Evolutionary conservation across 2,888 invertebrate species (phyloP).

Genomic region (Pinctada fucata): DNA sequence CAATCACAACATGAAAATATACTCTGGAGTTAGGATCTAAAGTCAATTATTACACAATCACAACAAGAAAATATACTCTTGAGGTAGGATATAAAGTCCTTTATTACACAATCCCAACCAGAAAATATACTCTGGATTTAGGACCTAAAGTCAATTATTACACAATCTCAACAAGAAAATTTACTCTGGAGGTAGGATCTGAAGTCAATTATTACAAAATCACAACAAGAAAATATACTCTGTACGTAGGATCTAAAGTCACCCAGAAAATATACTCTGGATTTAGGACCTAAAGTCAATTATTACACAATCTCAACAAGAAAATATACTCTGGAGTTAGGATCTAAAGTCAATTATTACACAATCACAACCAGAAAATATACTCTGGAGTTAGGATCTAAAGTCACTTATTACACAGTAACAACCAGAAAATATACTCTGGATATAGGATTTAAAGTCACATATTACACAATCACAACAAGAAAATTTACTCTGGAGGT

Average conservation of each 20-base stretch:
- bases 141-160: conserved; percentile 77
- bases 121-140: conserved; percentile 90
- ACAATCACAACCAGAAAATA: neutral
- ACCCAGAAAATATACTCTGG: neutral
- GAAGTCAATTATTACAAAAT: conserved; percentile 22
- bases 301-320: conserved; percentile 86
- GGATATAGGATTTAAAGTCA: neutral
- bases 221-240: neutral
- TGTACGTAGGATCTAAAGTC: neutral
- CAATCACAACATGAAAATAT: conserved; percentile 86
- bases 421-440: neutral
- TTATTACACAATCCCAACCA: conserved; percentile 78
- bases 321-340: conserved; percentile 90
- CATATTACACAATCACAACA: conserved; percentile 85
- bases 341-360: conserved; percentile 24
- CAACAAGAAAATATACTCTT: neutral
- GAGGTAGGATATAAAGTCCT: neutral
- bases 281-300: neutral
- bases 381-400: neutral
- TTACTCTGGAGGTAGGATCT: conserved; percentile 85
- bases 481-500: conserved; percentile 91
- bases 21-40: conserved; percentile 85
- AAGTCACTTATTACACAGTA: neutral
- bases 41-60: conserved; percentile 23
- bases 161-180: conserved; percentile 87